phyloP scores from a whole-genome alignment of 2,888 invertebrate genomes.

The Lymantria dispar region DNA sequence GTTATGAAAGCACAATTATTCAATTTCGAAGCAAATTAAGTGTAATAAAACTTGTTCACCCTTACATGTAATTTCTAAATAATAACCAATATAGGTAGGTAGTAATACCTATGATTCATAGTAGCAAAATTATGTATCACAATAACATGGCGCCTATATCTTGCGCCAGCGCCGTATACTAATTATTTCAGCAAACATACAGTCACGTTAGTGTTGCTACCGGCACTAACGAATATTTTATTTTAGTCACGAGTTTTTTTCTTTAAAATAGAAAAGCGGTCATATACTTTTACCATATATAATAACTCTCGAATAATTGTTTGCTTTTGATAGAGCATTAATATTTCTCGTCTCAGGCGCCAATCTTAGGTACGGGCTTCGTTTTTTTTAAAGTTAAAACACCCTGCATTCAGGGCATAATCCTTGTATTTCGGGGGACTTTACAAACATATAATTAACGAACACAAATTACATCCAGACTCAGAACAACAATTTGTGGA shows the following conservation, averaged over 20 bases:
- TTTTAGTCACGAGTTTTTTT: slow-evolving; percentile 7
- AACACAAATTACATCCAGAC: too few relatives aligned
- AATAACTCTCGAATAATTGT: not conserved
- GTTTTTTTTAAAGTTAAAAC: too few relatives aligned
- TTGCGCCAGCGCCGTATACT: slow-evolving; percentile 5
- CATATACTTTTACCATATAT: slow-evolving; percentile 3
- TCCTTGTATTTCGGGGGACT: too few relatives aligned
- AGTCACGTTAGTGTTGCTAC: slow-evolving; percentile 47
- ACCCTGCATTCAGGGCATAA: too few relatives aligned
- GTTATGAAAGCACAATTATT: too few relatives aligned
- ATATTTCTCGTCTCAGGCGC: not conserved
- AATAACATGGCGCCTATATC: slow-evolving; percentile 14
- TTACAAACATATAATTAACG: too few relatives aligned
- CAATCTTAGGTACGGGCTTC: too few relatives aligned
- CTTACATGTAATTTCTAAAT: too few relatives aligned
- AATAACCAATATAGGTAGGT: too few relatives aligned
- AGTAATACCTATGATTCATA: not conserved
- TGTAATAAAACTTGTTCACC: too few relatives aligned
- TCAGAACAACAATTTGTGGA: too few relatives aligned
- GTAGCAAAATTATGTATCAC: slow-evolving; percentile 17
- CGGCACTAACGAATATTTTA: slow-evolving; percentile 19
- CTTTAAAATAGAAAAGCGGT: slow-evolving; percentile 6
- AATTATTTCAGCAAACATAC: slow-evolving; percentile 37
- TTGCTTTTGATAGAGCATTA: not conserved
- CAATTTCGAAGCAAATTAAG: too few relatives aligned